phyloP scores from a whole-genome alignment of 2,113 vertebrate genomes.

The Pica pica region DNA sequence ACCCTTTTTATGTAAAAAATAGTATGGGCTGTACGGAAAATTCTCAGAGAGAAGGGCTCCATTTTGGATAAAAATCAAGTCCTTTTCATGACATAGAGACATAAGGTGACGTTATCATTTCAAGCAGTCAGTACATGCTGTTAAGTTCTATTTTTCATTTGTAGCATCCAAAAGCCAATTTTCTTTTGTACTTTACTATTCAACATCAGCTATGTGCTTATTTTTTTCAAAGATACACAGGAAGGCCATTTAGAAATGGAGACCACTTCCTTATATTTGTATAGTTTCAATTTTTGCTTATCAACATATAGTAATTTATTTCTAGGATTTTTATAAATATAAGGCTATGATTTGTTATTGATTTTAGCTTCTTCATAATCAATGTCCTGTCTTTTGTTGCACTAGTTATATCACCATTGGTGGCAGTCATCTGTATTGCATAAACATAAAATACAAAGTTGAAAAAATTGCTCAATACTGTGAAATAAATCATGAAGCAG shows the following conservation, averaged over 20 bases:
- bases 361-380: background rate
- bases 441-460: background rate
- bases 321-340: background rate
- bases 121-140: background rate
- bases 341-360: background rate
- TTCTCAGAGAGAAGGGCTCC: background rate
- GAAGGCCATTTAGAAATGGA: background rate
- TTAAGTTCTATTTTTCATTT: background rate
- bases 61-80: background rate
- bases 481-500: background rate
- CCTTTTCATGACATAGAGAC: background rate
- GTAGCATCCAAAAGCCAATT: background rate
- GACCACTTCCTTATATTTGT: background rate
- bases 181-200: background rate
- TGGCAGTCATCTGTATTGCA: background rate
- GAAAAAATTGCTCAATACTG: background rate
- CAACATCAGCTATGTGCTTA: background rate
- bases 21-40: background rate
- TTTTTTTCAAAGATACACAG: background rate
- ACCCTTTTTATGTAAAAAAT: background rate
- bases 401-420: background rate
- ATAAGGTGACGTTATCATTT: background rate
- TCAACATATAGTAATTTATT: background rate
- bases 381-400: background rate
- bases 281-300: background rate